Base-by-base conservation (phyloP, 1,140 invertebrate genomes). In the Zaprionus capensis region DNA sequence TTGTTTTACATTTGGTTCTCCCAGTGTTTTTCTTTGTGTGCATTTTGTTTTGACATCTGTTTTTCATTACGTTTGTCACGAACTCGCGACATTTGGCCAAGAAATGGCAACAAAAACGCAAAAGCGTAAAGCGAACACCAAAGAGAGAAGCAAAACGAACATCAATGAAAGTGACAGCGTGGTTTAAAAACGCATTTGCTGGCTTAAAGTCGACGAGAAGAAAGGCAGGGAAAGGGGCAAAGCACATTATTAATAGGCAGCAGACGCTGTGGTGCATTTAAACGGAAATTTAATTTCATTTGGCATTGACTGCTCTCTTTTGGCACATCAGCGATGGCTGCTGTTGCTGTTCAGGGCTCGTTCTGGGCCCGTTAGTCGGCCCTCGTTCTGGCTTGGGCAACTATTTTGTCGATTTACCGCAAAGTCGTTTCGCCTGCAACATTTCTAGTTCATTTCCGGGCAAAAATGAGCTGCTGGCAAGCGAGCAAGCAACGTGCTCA, bases 231-330 rank as follows among this genome's bases (percentile, higher is more conserved):
- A 12, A 12, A 24, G 6, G n/a, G n/a, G 4, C 26, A n/a, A 2
- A 2, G 14, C 17, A 36, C 57, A 75, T 78, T 75, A 59, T 75
- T 71, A 59, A 75, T 70, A 49, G 66, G 24, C 51, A 49, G 14
- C 17, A 70, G 63, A 72, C 41, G 70, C 57, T 78, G 51, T 46
- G 53, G 65, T 62, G 26, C 65, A 72, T 71, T 81, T 88, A 79
- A 88, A 76, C 84, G 84, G 84, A 87, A 87, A 87, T 87, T 87
- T 84, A 87, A 87, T 87, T 87, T 84, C 80, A 88, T 84, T 87
- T 84, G 61, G 57, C 57, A 71, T 22, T 51, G 46, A 64, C 62
- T 31, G 17, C 41, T 46, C 41, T 17, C 56, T 62, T 70, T 71
- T 6, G 15, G 15, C 38, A 2, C 9, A n/a, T 51, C 65, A 24